phyloP scores from a whole-genome alignment of 1,140 invertebrate genomes.

The Trachelipus rathkii region DNA sequence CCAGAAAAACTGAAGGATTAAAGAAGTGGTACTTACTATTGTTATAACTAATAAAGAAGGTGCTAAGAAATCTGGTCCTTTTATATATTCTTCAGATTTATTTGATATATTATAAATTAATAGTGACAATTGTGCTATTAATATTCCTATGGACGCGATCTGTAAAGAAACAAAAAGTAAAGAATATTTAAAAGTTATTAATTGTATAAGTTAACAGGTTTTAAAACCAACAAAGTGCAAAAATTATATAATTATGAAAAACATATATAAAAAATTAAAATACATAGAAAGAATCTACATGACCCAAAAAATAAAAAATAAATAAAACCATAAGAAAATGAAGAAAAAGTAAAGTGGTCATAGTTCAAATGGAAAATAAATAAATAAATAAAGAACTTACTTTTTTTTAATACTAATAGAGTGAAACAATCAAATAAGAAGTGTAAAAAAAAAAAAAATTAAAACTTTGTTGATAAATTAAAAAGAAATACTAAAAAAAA shows the following conservation, averaged over 20 bases:
- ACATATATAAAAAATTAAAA: not conserved
- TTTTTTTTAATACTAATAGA: too few relatives aligned
- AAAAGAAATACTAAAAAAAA: too few relatives aligned
- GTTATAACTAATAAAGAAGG: slow-evolving; percentile 47
- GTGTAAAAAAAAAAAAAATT: not conserved
- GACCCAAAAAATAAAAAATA: too few relatives aligned
- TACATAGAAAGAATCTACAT: not conserved
- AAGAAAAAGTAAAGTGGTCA: too few relatives aligned
- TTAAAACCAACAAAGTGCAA: not conserved
- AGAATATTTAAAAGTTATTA: not conserved
- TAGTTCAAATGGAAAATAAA: not conserved
- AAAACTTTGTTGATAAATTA: not conserved
- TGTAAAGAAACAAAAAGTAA: slow-evolving; percentile 30
- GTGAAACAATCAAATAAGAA: not conserved
- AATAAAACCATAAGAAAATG: too few relatives aligned
- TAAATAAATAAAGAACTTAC: not conserved
- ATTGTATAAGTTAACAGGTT: not conserved
- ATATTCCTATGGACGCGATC: slow-evolving; percentile 31
- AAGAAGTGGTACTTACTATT: slow-evolving; percentile 43
- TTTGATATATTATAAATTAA: slow-evolving; percentile 19
- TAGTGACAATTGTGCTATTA: not conserved
- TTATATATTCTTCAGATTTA: slow-evolving; percentile 26
- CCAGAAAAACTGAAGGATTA: not conserved
- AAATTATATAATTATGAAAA: not conserved
- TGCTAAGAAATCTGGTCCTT: slow-evolving; percentile 45